Conservation (phyloP, 2,888 invertebrate species). For the Eupithecia vulgata region DNA sequence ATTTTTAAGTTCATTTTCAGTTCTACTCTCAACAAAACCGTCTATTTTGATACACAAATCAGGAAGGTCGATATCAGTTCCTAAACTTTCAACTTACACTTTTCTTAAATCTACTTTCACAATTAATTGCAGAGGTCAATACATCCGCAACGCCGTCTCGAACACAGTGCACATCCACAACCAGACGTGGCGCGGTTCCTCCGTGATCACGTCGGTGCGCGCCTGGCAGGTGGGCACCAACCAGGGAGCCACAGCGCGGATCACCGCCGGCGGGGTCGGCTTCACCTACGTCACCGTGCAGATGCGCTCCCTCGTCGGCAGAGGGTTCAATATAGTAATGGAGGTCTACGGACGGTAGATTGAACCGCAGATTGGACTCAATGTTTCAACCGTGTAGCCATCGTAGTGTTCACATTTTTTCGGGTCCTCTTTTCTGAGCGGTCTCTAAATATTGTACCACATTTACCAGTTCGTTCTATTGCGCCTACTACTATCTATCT, state of each 20-base stretch:
- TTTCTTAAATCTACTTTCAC: neutral
- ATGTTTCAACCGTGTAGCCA: neutral
- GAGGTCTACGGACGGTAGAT: slow-evolving; percentile 8
- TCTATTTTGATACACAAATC: too few relatives aligned
- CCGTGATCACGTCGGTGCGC: neutral
- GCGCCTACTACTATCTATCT: too few relatives aligned
- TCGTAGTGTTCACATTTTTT: neutral
- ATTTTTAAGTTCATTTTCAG: too few relatives aligned
- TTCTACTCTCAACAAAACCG: too few relatives aligned
- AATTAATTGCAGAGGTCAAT: neutral
- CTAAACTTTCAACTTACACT: neutral
- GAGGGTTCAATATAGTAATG: slow-evolving; percentile 5
- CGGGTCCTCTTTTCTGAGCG: neutral
- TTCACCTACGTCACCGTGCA: slow-evolving; percentile 1
- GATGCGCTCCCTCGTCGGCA: neutral
- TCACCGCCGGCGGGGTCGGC: slow-evolving; percentile 7
- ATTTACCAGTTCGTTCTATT: too few relatives aligned
- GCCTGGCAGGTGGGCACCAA: slow-evolving; percentile 10
- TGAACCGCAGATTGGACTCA: neutral
- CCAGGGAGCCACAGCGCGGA: slow-evolving; percentile 8
- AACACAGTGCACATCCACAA: slow-evolving; percentile 9
- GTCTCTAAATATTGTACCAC: too few relatives aligned
- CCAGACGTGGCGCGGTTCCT: slow-evolving; percentile 5
- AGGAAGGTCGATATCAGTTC: too few relatives aligned
- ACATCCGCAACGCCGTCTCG: neutral